phyloP scores from a whole-genome alignment of 92 coral and sea anemone genomes.

The Umimayanthus kanabou region DNA sequence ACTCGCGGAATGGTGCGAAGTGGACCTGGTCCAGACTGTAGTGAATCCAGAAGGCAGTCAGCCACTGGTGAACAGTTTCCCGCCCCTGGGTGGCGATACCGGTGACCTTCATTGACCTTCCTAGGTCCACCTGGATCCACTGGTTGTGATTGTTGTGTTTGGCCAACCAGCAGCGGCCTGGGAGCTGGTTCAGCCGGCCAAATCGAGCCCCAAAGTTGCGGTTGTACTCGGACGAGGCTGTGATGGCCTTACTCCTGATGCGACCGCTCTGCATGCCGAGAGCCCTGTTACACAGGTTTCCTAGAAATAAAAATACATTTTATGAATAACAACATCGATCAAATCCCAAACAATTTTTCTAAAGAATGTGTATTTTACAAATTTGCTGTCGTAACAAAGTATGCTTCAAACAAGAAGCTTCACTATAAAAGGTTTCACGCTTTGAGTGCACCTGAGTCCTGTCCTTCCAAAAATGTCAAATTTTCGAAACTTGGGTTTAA shows the following conservation, averaged over 20 bases:
- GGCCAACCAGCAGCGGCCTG: constrained; percentile 71
- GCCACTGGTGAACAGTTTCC: constrained; percentile 28
- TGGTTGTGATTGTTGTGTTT: constrained; percentile 72
- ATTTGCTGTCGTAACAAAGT: no score
- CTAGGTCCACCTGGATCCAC: constrained; percentile 62
- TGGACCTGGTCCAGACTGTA: constrained; percentile 33
- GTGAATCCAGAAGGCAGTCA: constrained; percentile 22
- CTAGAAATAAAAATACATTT: constrained; percentile 22
- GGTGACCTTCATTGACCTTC: constrained; percentile 28
- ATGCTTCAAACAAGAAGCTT: background rate
- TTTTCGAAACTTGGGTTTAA: no score
- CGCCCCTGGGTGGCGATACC: constrained; percentile 36
- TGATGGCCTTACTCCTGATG: constrained; percentile 62
- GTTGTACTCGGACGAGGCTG: constrained; percentile 70
- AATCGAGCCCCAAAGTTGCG: constrained; percentile 51
- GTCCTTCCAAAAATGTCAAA: no score
- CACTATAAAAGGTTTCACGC: background rate
- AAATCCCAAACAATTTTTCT: background rate
- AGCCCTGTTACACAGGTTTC: constrained; percentile 63
- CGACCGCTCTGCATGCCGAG: constrained; percentile 79
- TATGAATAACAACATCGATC: background rate
- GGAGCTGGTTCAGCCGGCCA: constrained; percentile 59
- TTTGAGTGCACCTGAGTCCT: no score
- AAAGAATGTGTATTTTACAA: no score
- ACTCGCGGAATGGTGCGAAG: constrained; percentile 34